A percentile compares a stretch with the other conserved stretches of the same genome.
Conservation (phyloP, 2,888 invertebrate genomes). For the Macrophya annulata region DNA sequence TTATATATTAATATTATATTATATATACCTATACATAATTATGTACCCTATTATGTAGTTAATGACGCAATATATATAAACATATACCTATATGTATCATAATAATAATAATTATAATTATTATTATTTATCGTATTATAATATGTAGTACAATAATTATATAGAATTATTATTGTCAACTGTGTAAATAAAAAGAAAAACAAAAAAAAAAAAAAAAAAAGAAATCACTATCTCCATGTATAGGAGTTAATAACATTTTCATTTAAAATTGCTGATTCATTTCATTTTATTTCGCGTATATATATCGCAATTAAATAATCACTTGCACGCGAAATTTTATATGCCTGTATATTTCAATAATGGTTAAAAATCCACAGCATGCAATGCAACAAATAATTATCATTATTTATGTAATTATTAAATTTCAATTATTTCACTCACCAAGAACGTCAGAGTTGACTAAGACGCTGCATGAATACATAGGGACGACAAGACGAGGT, state of each 20-base stretch:
- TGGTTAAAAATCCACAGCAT: not conserved
- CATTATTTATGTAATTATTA: not conserved
- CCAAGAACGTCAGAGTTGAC: slow-evolving; percentile 94
- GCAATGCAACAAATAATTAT: slow-evolving; percentile 10
- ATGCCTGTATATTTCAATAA: not conserved
- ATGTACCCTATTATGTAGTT: too few relatives aligned
- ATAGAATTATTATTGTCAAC: not conserved
- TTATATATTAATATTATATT: too few relatives aligned
- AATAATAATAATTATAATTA: slow-evolving; percentile 21
- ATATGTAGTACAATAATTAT: not conserved
- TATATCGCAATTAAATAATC: not conserved
- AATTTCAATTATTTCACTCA: slow-evolving; percentile 80
- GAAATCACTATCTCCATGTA: too few relatives aligned
- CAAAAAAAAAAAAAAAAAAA: not conserved
- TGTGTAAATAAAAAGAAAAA: slow-evolving; percentile 35
- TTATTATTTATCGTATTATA: slow-evolving; percentile 10
- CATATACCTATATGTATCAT: not conserved
- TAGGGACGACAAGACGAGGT: slow-evolving; percentile 96
- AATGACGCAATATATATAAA: too few relatives aligned
- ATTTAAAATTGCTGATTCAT: not conserved
- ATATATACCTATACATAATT: too few relatives aligned
- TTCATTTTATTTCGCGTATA: not conserved
- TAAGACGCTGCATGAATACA: slow-evolving; percentile 93
- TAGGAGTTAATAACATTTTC: not conserved
- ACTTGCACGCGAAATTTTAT: not conserved